These are phyloP conservation scores for Physeter macrocephalus DNA, from an alignment of 2,113 vertebrate species.

Conservation along the genomic window DNA sequence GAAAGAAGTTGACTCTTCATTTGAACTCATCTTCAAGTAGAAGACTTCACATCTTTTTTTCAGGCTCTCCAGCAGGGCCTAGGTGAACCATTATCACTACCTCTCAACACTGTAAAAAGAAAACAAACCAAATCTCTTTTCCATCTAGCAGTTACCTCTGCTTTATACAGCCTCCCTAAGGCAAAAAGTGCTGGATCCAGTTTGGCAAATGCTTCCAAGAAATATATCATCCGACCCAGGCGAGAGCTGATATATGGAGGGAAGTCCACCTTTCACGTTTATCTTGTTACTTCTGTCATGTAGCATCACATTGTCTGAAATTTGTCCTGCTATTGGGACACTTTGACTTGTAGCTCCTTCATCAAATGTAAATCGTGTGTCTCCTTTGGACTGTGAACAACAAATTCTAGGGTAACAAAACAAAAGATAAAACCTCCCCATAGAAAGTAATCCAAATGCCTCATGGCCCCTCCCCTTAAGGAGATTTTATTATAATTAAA, in stretches of 20 bases:
- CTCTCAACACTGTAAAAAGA: background rate
- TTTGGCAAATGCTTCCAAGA: background rate
- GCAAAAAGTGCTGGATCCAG: background rate
- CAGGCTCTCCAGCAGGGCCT: background rate
- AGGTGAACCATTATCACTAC: background rate
- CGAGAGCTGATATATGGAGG: background rate
- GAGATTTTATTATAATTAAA: background rate
- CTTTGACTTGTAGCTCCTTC: background rate
- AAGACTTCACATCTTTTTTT: background rate
- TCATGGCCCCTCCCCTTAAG: accelerated
- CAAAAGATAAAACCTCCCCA: background rate
- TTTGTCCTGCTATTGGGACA: background rate
- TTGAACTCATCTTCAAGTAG: background rate
- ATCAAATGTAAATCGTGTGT: background rate
- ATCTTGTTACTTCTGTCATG: background rate
- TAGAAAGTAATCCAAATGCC: background rate
- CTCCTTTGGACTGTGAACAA: background rate
- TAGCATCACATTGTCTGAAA: background rate
- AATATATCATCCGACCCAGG: background rate
- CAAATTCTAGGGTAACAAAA: background rate
- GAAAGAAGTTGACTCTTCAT: background rate
- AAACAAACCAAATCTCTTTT: background rate
- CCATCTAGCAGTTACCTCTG: background rate
- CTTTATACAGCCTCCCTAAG: background rate
- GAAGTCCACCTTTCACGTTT: background rate